Evolutionary conservation across 2,797 vertebrate genomes (phyloP).

Genomic region (Poecile montanus): DNA sequence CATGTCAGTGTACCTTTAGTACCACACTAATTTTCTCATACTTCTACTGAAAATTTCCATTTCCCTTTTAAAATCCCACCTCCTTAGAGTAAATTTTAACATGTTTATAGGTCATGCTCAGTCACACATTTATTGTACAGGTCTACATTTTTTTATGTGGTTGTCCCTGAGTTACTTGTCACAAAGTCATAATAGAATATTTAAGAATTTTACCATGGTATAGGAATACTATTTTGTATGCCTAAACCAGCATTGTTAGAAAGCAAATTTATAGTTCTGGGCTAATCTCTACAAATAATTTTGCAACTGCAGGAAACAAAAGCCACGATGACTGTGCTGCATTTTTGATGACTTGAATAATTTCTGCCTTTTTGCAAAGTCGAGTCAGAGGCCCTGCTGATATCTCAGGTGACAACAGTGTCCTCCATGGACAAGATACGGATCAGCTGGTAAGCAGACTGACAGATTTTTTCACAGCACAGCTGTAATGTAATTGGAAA

Average conservation of each 20-base stretch:
- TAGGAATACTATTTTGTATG: background rate
- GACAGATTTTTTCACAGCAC: background rate
- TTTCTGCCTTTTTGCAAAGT: constrained; percentile 1
- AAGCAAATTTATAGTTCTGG: background rate
- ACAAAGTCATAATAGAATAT: background rate
- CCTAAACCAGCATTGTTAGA: background rate
- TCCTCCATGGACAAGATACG: background rate
- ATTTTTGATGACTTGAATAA: constrained; percentile 9
- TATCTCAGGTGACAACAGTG: background rate
- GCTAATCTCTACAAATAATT: background rate
- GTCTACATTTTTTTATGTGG: background rate
- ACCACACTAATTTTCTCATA: background rate
- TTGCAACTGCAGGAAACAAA: background rate
- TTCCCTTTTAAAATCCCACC: background rate
- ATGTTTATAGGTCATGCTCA: background rate
- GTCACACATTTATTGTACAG: background rate
- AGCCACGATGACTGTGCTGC: background rate
- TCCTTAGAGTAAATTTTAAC: background rate
- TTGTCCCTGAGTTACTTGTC: background rate
- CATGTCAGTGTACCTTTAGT: background rate
- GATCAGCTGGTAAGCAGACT: background rate
- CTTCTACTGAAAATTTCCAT: background rate
- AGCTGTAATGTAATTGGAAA: background rate
- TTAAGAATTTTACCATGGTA: background rate
- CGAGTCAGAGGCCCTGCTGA: background rate